Evolutionary conservation across 2,113 vertebrate species (phyloP).

Genomic region (Pteronura brasiliensis): DNA sequence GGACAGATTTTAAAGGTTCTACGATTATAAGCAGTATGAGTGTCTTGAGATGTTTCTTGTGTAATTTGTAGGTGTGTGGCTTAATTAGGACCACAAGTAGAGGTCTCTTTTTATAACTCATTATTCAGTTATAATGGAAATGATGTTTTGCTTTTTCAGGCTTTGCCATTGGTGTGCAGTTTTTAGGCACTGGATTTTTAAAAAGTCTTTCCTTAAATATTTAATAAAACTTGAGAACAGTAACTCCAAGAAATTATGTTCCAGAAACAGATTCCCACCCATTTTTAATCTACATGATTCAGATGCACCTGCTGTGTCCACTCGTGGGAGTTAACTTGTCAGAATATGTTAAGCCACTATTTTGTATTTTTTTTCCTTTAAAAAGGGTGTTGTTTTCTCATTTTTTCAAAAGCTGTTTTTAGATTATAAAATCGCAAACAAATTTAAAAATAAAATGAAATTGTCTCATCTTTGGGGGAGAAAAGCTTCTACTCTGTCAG

Average conservation of each 20-base stretch:
- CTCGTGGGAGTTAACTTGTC: slow-evolving; percentile 28
- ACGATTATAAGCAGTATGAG: neutral
- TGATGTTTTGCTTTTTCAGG: slow-evolving; percentile 16
- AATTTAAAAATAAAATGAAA: slow-evolving; percentile 58
- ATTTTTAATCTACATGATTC: slow-evolving; percentile 40
- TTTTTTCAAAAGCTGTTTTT: slow-evolving; percentile 29
- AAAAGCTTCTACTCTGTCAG: neutral
- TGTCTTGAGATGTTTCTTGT: neutral
- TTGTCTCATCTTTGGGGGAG: slow-evolving; percentile 21
- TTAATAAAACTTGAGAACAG: slow-evolving; percentile 46
- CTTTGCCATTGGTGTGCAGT: neutral
- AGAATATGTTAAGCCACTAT: slow-evolving; percentile 26
- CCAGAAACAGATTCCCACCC: neutral
- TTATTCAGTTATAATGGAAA: slow-evolving; percentile 8
- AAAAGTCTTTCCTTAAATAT: slow-evolving; percentile 9
- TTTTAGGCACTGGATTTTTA: neutral
- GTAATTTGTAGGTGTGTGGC: neutral
- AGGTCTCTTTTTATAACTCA: neutral
- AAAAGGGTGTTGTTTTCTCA: slow-evolving; percentile 35
- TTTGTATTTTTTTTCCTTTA: neutral
- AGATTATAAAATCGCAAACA: slow-evolving; percentile 55
- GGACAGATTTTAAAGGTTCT: neutral
- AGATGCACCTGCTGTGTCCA: slow-evolving; percentile 20
- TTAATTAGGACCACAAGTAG: slow-evolving; percentile 39
- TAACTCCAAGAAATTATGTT: slow-evolving; percentile 17